phyloP scores from a whole-genome alignment of 1,140 invertebrate genomes.

The Laupala kohalensis region DNA sequence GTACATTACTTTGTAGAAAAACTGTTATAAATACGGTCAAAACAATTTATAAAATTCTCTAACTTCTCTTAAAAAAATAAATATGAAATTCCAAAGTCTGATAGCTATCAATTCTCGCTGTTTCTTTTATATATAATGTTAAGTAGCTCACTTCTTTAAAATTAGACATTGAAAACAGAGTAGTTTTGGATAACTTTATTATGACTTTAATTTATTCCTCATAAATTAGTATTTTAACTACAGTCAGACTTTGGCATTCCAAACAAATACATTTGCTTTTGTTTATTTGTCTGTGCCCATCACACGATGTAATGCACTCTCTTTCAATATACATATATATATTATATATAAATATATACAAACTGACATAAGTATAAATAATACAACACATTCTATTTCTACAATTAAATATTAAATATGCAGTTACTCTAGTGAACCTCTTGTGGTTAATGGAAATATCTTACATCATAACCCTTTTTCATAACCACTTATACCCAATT shows the following conservation, averaged over 20 bases:
- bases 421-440: background rate
- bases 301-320: background rate
- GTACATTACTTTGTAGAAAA: background rate
- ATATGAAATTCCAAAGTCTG: background rate
- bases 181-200: no score
- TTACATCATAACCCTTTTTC: background rate
- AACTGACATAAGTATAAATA: background rate
- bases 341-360: background rate
- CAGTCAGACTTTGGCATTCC: background rate
- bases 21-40: background rate
- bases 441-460: background rate
- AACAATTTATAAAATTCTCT: background rate
- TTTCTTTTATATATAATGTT: background rate
- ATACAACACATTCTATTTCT: background rate
- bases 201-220: no score
- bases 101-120: background rate
- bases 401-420: background rate
- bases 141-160: no score
- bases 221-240: no score
- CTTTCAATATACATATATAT: background rate
- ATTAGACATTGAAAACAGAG: no score
- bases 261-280: background rate
- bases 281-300: background rate
- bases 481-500: no score
- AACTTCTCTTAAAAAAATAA: background rate